phyloP scores from a whole-genome alignment of 2,113 vertebrate genomes.

The rabbit (Oryctolagus cuniculus) region DNA sequence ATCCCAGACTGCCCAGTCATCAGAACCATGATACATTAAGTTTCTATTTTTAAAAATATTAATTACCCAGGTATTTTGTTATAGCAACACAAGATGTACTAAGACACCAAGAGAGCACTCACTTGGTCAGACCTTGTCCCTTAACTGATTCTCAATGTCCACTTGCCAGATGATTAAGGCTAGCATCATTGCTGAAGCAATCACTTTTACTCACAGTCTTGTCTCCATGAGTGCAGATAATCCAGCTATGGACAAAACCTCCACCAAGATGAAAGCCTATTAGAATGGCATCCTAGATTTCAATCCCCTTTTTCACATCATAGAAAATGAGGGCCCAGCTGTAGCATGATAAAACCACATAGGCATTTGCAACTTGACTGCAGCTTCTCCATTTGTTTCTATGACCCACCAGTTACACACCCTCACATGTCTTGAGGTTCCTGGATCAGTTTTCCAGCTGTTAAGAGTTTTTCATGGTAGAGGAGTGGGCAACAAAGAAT shows the following conservation, averaged over 20 bases:
- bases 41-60: background rate
- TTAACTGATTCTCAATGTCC: background rate
- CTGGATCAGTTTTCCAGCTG: background rate
- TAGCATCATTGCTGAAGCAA: background rate
- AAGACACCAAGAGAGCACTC: background rate
- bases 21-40: background rate
- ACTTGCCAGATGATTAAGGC: background rate
- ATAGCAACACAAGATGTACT: background rate
- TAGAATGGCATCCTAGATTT: background rate
- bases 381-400: background rate
- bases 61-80: background rate
- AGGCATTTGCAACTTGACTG: background rate
- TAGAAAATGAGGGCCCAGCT: background rate
- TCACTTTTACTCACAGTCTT: constrained; percentile 12
- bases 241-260: background rate
- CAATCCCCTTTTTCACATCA: background rate
- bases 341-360: background rate
- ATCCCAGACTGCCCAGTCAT: background rate
- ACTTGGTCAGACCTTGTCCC: background rate
- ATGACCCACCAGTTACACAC: background rate
- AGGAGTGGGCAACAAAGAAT: background rate
- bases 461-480: background rate
- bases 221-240: background rate
- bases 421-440: background rate
- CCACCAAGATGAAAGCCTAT: background rate